A percentile compares a stretch with the other conserved stretches of the same genome.
Evolutionary conservation across 1,140 invertebrate species (phyloP).

Genomic region (Drosophila nannoptera): DNA sequence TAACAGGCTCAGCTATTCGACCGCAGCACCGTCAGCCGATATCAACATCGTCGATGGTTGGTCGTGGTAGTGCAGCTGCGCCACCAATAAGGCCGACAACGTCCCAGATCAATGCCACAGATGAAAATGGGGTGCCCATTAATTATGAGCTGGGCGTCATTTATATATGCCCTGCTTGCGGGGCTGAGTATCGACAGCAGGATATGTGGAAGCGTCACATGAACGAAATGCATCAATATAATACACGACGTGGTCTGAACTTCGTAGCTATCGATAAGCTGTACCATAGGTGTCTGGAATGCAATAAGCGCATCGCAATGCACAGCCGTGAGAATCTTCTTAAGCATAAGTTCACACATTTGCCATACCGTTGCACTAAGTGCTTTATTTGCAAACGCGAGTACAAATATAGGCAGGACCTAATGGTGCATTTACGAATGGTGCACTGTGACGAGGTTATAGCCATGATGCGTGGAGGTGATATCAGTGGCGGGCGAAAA

Average conservation of each 20-base stretch:
- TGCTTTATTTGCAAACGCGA: constrained; percentile 69
- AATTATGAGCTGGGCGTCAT: constrained; percentile 73
- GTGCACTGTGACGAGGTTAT: constrained; percentile 67
- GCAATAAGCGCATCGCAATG: constrained; percentile 73
- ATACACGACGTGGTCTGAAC: constrained; percentile 67
- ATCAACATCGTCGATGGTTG: constrained; percentile 4
- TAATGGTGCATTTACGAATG: constrained; percentile 76
- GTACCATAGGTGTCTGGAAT: constrained; percentile 70
- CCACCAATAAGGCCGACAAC: constrained; percentile 51
- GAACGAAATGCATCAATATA: constrained; percentile 67
- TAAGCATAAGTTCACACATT: constrained; percentile 76
- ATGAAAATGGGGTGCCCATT: constrained; percentile 62
- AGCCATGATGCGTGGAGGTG: constrained; percentile 59
- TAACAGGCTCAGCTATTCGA: constrained; percentile 28
- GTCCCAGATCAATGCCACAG: constrained; percentile 66
- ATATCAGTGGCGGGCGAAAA: constrained; percentile 50
- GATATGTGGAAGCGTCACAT: constrained; percentile 73
- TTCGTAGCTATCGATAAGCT: constrained; percentile 71
- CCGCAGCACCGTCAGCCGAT: constrained; percentile 40
- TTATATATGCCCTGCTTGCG: constrained; percentile 71
- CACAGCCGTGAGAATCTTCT: constrained; percentile 74
- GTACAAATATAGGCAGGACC: constrained; percentile 76
- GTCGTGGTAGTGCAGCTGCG: neutral
- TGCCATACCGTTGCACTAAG: constrained; percentile 69
- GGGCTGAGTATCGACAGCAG: constrained; percentile 62